Base-by-base conservation (phyloP, 2,888 invertebrate species). In the Calliopum simillimum region DNA sequence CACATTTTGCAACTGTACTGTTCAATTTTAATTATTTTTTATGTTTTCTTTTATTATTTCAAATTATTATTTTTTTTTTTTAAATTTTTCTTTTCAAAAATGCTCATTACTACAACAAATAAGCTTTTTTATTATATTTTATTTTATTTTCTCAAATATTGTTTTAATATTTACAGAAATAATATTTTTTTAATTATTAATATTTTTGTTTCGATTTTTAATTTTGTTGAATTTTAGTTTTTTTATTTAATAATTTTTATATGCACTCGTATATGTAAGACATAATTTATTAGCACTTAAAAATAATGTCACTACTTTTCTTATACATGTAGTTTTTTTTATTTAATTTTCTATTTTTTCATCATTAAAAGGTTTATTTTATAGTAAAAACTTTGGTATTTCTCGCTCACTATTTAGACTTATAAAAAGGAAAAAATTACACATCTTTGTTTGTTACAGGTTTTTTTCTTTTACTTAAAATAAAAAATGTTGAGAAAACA, bases 81-180 rank as follows among this genome's bases (percentile, higher is more conserved):
- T 72, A 72, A 19, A 77, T 74, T 75, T 78, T 83, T 85, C 85
- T 85, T 85, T 84, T 82, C 78, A 84, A 84, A 33, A 84, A 83
- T 82, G 82, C 33, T 33, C 33, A 33, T 33, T 33, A 33, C 33
- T 5, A 33, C 33, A 33, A 33, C 33, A 33, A 33, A 33, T 33
- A 33, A 33, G 33, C 33, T 8, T 33, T 33, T 64, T 23, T 11
- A 61, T n/a, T n/a, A 62, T 43, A n/a, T 43, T 55, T 44, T 43
- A 2, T 79, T 79, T 75, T 81, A 77, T 71, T 70, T 70, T 74
- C 74, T 47, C 33, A 25, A 56, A 33, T 8, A 4, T 61, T 21
- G 2, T 44, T 61, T 61, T 44, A 44, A 43, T 43, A 44, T 61
- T n/a, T 21, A 43, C 16, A 43, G n/a, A 44, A 61, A 43, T 33